Base-by-base conservation (phyloP, 2,797 vertebrate species). In the Cephalopachus bancanus region DNA sequence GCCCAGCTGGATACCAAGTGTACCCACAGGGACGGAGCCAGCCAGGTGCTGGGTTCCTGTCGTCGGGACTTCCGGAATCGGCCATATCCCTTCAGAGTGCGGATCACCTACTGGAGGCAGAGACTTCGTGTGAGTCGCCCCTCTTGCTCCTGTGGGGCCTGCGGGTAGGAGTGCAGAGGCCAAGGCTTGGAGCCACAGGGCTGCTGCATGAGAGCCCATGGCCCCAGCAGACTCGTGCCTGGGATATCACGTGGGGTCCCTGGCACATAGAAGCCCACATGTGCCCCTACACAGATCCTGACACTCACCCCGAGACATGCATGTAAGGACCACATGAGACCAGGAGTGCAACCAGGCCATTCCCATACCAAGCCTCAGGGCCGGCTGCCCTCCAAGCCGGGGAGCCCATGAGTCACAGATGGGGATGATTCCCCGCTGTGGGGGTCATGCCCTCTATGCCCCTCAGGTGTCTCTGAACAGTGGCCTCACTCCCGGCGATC, bases 91-190 rank as follows among this genome's bases (percentile, higher is more conserved):
- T 90, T 98, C 74, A 64, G 81, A 84, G 94, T 17, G 3, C 95
- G 94, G 86, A 96, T 98, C 84, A 91, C 96, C 44, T 98, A 97
- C 85, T 98, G 95, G 96, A 90, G 76, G 15, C 97, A 95, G 89
- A 96, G 95, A 80, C 88, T 98, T 15, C 94, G 30, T 0, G 96
- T 97, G 95, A 97, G 97, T 95, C 9, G 5, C 22, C 49, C 78
- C 59, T 89, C 65, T 51, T 37, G 62, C 26, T 87, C 69, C 37
- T 30, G 10, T 37, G 20, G 85, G 19, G 20, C 26, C 49, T 37
- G 7, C 0, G 3, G 19, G 28, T 3, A 16, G 57, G 33, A 11
- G 30, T 16, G 19, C 20, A 44, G n/a, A 57, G 26, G 12, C 16
- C 3, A 89, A 51, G 24, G 51, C 74, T 87, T 67, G 4, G 20